phyloP scores from a whole-genome alignment of 2,113 vertebrate species.

The Sciurus niger region DNA sequence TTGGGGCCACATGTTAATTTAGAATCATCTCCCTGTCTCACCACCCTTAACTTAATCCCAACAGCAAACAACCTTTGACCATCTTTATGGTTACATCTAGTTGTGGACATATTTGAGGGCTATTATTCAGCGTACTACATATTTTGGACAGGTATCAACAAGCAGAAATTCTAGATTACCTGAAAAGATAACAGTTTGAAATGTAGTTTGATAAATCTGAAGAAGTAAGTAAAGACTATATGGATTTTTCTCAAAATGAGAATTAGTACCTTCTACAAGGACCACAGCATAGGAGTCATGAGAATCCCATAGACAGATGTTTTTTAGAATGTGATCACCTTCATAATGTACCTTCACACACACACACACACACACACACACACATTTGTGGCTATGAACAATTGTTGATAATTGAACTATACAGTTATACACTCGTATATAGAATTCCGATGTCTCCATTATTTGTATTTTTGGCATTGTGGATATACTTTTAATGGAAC shows the following conservation, averaged over 20 bases:
- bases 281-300: neutral
- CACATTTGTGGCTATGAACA: neutral
- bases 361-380: too few species aligned
- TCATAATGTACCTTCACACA: neutral
- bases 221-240: neutral
- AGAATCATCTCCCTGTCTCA: neutral
- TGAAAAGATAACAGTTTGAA: neutral
- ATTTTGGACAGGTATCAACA: neutral
- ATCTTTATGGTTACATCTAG: neutral
- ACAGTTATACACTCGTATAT: neutral
- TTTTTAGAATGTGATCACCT: neutral
- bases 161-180: neutral
- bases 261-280: neutral
- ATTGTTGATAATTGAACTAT: neutral
- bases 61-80: neutral
- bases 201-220: neutral
- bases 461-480: constrained; percentile 16
- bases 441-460: neutral
- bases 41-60: neutral
- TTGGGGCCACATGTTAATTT: neutral
- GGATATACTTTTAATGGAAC: neutral
- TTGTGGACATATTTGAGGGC: neutral
- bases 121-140: neutral
- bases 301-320: neutral
- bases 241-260: neutral